Base-by-base conservation (phyloP, 35 echinoderm and acorn worm species). In the Ptychodera flava region DNA sequence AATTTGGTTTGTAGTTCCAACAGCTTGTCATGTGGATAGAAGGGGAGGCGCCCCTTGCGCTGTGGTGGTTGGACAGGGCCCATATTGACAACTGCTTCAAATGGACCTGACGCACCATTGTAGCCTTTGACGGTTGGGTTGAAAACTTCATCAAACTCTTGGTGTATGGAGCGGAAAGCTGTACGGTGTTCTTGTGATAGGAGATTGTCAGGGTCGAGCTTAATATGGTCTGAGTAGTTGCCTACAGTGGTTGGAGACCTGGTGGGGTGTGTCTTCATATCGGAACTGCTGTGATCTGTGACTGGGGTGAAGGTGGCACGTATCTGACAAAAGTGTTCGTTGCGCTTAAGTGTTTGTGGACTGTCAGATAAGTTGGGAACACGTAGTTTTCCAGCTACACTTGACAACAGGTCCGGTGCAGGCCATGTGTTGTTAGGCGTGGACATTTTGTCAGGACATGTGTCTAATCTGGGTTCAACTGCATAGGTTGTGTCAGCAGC, bases 391-490 rank as follows among this genome's bases (percentile, higher is more conserved):
- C 80, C 80, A 34, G 28, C 28, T 32, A 82, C 27, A 34, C 80
- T 82, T 64, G 45, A 64, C 22, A 64, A 22, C 22, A 64, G 45
- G 45, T 64, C 22, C 22, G 45, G 45, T 64, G 45, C 45, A 12
- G 45, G 45, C 45, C 45, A 64, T 28, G 33, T 35, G 0, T 64
- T 64, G 45, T 64, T 22, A 64, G 6, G 45, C 22, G 45, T 12
- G 22, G 45, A 12, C 6, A 22, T 64, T 64, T 6, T 22, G 22
- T 12, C 22, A 64, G 6, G 45, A 64, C 45, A 22, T 12, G 35
- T 85, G 31, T 85, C 83, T 45, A 37, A 10, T 0, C 85, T 36
- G 14, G 90, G 90, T 52, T 91, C 84, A 0, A 91, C 78, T 34
- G 85, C 90, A 91, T 79, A 82, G 14, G 45, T 88, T 12, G 15